These are phyloP conservation scores for Eupleurogrammus muticus DNA, from an alignment of 2,797 vertebrate species.

Conservation along the genomic window DNA sequence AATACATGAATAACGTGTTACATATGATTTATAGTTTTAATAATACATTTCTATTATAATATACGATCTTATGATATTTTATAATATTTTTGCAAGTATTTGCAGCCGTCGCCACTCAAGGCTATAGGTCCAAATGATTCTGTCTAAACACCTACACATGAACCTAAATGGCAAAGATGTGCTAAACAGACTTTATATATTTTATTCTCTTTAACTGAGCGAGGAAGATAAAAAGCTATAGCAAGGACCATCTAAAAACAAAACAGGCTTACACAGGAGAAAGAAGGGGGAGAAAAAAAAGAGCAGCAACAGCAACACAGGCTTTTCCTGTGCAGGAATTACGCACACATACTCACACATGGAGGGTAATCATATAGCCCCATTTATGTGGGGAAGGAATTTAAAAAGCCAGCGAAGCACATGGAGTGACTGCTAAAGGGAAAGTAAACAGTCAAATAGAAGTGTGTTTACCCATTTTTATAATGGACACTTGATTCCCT, in stretches of 20 bases:
- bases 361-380: slow-evolving; percentile 20
- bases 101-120: neutral
- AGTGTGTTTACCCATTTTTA: slow-evolving; percentile 16
- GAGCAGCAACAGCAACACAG: slow-evolving; percentile 9
- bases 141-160: neutral
- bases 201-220: neutral
- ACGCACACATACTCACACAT: slow-evolving; percentile 10
- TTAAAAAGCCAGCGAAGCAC: slow-evolving; percentile 12
- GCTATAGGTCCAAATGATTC: neutral
- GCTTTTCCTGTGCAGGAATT: slow-evolving; percentile 8
- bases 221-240: neutral
- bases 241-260: neutral
- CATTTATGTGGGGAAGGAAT: slow-evolving; percentile 22
- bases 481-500: neutral
- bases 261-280: neutral
- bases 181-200: too few species aligned
- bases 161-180: neutral
- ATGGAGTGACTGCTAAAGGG: neutral
- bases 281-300: neutral
- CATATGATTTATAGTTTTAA: neutral
- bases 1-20: neutral
- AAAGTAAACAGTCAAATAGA: slow-evolving; percentile 21
- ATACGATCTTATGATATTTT: neutral
- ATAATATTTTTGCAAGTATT: neutral
- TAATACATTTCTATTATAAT: neutral